These are phyloP conservation scores for Dilophus febrilis DNA, from an alignment of 2,888 invertebrate genomes.

Conservation along the genomic window DNA sequence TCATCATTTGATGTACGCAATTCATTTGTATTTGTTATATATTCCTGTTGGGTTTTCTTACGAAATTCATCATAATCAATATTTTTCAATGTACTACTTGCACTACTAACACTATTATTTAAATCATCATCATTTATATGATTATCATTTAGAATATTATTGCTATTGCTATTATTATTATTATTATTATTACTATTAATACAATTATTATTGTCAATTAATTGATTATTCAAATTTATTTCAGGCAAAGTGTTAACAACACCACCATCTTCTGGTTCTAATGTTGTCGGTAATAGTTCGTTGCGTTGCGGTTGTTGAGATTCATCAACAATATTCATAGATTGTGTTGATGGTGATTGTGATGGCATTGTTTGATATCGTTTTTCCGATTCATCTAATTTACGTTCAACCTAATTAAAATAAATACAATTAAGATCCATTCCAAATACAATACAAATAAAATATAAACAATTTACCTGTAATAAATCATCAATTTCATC, in stretches of 20 bases:
- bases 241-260: neutral
- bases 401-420: conserved; percentile 37
- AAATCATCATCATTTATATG: neutral
- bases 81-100: conserved; percentile 28
- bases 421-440: too few relatives aligned
- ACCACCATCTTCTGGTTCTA: conserved; percentile 1
- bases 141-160: conserved; percentile 12
- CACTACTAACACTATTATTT: conserved; percentile 15
- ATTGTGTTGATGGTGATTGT: conserved; percentile 37
- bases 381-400: conserved; percentile 42
- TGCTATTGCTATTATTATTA: neutral
- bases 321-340: conserved; percentile 13
- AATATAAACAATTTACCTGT: conserved; percentile 23
- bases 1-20: conserved; percentile 23
- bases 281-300: conserved; percentile 3
- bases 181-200: neutral
- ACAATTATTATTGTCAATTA: neutral
- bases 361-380: conserved; percentile 55
- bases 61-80: conserved; percentile 31
- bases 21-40: conserved; percentile 27
- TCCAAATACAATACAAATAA: too few relatives aligned
- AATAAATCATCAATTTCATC: conserved; percentile 53
- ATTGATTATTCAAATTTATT: neutral
- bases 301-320: neutral
- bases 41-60: conserved; percentile 28